phyloP scores from a whole-genome alignment of 2,888 invertebrate genomes.

The Cyaniris semiargus region DNA sequence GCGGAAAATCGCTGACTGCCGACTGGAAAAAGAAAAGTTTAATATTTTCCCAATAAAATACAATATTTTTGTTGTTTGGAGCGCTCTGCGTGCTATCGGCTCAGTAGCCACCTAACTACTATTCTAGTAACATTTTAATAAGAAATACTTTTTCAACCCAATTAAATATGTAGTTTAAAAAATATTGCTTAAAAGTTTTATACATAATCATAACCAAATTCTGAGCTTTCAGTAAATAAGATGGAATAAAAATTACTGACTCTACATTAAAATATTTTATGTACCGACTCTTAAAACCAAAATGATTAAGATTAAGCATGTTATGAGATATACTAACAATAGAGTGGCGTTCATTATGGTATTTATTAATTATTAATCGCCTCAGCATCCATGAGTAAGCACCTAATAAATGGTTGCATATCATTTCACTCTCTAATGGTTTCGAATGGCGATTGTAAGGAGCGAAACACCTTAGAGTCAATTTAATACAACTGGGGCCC shows the following conservation, averaged over 20 bases:
- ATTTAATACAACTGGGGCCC: slow-evolving; percentile 55
- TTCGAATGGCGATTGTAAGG: slow-evolving; percentile 57
- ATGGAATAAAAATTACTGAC: too few species aligned
- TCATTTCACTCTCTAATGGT: slow-evolving; percentile 73
- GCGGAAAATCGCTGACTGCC: slow-evolving; percentile 62
- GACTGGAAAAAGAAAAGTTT: slow-evolving; percentile 29
- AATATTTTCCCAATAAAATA: slow-evolving; percentile 19
- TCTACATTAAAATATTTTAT: too few species aligned
- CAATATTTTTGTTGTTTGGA: neutral
- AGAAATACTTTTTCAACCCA: too few species aligned
- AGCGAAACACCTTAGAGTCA: slow-evolving; percentile 57
- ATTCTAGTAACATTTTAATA: neutral
- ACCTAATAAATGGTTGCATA: slow-evolving; percentile 74
- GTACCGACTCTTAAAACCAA: too few species aligned
- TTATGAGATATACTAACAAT: neutral
- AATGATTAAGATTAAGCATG: too few species aligned
- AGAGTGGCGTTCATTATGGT: neutral
- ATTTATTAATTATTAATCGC: slow-evolving; percentile 36
- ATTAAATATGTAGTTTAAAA: too few species aligned
- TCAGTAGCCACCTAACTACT: neutral
- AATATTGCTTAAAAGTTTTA: too few species aligned
- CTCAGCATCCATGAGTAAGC: slow-evolving; percentile 57
- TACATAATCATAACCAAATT: too few species aligned
- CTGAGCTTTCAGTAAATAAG: too few species aligned
- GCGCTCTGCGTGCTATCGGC: neutral